phyloP scores from a whole-genome alignment of 2,797 vertebrate species.

The Sebastes vulpes region DNA sequence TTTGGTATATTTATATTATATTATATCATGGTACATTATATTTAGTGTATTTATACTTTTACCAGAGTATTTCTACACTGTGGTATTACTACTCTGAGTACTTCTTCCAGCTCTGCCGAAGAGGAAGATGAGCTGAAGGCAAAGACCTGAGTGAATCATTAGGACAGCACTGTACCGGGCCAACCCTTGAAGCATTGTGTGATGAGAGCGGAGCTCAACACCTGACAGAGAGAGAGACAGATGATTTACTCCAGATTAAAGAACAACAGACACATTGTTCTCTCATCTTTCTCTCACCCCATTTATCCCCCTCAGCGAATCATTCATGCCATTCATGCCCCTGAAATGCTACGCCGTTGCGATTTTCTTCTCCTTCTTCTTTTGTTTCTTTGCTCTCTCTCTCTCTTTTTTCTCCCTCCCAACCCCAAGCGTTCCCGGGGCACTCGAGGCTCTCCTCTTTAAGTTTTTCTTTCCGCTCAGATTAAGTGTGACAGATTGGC shows the following conservation, averaged over 20 bases:
- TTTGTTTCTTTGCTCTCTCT: constrained; percentile 66
- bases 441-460: constrained; percentile 70
- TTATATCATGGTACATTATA: too few species aligned
- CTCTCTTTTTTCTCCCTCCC: not conserved
- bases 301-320: constrained; percentile 76
- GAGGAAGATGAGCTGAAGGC: constrained; percentile 38
- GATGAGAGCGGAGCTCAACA: constrained; percentile 70
- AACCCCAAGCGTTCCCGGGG: constrained; percentile 72
- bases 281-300: constrained; percentile 75
- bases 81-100: not conserved
- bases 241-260: constrained; percentile 82
- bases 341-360: constrained; percentile 75
- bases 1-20: too few species aligned
- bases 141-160: constrained; percentile 54
- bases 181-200: constrained; percentile 63
- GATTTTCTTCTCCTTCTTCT: constrained; percentile 73
- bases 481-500: constrained; percentile 87
- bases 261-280: constrained; percentile 82
- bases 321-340: constrained; percentile 81
- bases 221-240: constrained; percentile 75
- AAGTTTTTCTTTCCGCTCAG: constrained; percentile 78
- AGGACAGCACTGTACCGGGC: constrained; percentile 56
- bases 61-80: not conserved
- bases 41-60: not conserved
- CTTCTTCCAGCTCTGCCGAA: not conserved